These are phyloP conservation scores for Ectemnius cavifrons DNA, from an alignment of 2,888 invertebrate genomes.

Conservation along the genomic window DNA sequence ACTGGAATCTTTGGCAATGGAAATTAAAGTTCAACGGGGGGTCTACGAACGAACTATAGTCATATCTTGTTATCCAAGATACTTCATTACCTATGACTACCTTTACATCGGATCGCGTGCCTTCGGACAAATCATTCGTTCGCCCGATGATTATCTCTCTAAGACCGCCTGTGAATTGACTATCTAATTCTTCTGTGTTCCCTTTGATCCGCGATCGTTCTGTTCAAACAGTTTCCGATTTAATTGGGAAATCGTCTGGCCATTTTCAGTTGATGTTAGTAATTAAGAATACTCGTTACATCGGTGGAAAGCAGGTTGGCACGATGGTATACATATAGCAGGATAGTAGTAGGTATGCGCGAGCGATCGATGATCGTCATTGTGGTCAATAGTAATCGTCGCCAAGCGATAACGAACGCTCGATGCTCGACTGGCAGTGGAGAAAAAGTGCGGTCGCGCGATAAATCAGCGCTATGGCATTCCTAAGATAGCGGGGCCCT, in stretches of 20 bases:
- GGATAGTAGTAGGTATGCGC: background rate
- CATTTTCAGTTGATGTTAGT: too few relatives aligned
- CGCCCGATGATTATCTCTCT: background rate
- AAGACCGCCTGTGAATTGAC: background rate
- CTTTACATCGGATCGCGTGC: background rate
- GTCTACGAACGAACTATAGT: constrained; percentile 10
- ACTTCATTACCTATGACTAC: constrained; percentile 1
- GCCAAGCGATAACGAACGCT: constrained; percentile 46
- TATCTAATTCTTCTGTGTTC: too few relatives aligned
- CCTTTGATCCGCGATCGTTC: too few relatives aligned
- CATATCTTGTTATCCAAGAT: constrained; percentile 10
- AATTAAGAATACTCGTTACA: too few relatives aligned
- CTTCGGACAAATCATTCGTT: background rate
- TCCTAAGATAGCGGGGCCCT: constrained; percentile 65
- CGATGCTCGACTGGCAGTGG: constrained; percentile 49
- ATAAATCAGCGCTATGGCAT: constrained; percentile 68
- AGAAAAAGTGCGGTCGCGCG: constrained; percentile 59
- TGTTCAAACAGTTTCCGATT: too few relatives aligned
- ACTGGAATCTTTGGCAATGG: constrained; percentile 10
- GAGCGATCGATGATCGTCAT: background rate
- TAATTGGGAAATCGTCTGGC: too few relatives aligned
- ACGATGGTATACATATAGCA: background rate
- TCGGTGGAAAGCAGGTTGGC: too few relatives aligned
- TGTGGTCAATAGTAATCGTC: constrained; percentile 5
- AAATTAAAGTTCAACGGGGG: constrained; percentile 20